Conservation (phyloP, 2,113 vertebrate genomes). For the Gnathonemus longibarbis region DNA sequence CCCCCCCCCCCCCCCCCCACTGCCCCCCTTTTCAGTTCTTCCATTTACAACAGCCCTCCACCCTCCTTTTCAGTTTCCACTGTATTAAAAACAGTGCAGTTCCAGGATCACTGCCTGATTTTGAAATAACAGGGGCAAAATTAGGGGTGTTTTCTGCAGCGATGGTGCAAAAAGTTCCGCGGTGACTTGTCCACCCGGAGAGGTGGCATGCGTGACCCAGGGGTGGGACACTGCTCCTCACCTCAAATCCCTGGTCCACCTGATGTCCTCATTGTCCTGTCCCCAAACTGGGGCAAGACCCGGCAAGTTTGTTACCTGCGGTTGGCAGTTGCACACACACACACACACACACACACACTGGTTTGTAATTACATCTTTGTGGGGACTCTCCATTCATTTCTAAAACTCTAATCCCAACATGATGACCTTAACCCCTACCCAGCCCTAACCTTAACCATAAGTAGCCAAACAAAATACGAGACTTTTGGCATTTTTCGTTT, state of each 20-base stretch:
- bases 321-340: background rate
- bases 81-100: conserved; percentile 12
- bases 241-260: background rate
- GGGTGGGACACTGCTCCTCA: background rate
- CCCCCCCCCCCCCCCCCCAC: background rate
- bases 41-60: background rate
- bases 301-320: background rate
- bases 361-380: too few species aligned
- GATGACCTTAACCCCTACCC: too few species aligned
- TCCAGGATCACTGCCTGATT: background rate
- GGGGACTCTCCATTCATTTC: too few species aligned
- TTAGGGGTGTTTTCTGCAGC: background rate
- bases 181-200: background rate
- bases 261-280: background rate
- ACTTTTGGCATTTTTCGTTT: too few species aligned
- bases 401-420: too few species aligned
- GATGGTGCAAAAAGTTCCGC: background rate
- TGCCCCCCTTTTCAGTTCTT: background rate
- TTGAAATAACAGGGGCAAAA: background rate
- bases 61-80: background rate
- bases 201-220: background rate
- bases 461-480: too few species aligned
- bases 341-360: background rate
- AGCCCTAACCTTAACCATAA: too few species aligned
- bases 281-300: background rate